Evolutionary conservation across 2,113 vertebrate genomes (phyloP), one percentile per base, ranked within the genome.

Genomic region (Eulemur macaco): DNA sequence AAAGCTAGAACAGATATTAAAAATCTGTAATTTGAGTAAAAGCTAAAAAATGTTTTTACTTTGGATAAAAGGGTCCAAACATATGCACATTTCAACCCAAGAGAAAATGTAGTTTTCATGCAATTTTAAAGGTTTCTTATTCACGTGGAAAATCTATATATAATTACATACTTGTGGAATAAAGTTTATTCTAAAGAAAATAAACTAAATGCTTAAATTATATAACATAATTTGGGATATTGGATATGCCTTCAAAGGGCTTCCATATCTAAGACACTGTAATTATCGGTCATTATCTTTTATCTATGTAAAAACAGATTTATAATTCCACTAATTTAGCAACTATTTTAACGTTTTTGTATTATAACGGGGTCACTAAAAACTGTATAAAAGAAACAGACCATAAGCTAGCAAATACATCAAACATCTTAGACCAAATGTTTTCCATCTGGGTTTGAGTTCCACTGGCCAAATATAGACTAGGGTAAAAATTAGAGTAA

Each of bases 161-260:
- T 50, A 58, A 85, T 52, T 77, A 86, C 37, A 21, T 81, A 80
- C 71, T 50, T 77, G 86, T 2, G 9, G 31, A 77, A 58, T 86
- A n/a, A 63, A 64, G 11, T 52, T 82, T 86, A 90, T n/a, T 86
- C 27, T 50, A 76, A 91, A 96, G 50, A 71, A 96, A 94, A 73
- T 0, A 93, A 23, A 77, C n/a, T 86, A 64, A 60, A 50, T 77
- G 74, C 11, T 50, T 78, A 77, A 76, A 60, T 64, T 71, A 8
- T 87, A 4, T 42, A 82, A 37, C 52, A 78, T 47, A 54, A 39
- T 89, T 71, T 95, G 60, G 31, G 3, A 42, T 25, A 77, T 56
- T n/a, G 17, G 37, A 21, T 84, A 71, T n/a, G 89, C 64, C 56
- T 92, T 82, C 89, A 58, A 78, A 58, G 71, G 20, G 20, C 56